Evolutionary conservation across 2,113 vertebrate genomes (phyloP), one percentile per base, ranked within the genome.

Genomic region (Balaenoptera acutorostrata): DNA sequence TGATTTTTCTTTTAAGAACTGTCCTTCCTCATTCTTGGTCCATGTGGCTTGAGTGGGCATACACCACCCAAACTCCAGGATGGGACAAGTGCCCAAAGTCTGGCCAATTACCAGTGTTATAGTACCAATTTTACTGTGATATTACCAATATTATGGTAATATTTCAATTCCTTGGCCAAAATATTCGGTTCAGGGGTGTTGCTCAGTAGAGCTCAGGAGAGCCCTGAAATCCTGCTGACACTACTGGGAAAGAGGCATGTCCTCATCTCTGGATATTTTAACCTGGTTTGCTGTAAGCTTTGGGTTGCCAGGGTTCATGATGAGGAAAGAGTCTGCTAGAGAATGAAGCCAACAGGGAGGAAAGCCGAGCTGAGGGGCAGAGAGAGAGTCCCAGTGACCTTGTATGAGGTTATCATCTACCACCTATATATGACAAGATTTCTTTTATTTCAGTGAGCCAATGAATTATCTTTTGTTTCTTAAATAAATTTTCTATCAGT

Each of bases 381-480:
- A 92, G 11, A 92, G 11, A 31, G 6, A 3, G 23, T 31, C 5
- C n/a, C 52, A 9, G 6, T 4, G 68, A 25, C 12, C 3, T 0
- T 1, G 3, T 21, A 14, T 18, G 6, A 55, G 44, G 29, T 18
- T 4, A 33, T 2, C 0, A 3, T 14, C 77, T 44, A 31, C 39
- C 15, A 61, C 25, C 25, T 88, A 18, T 5, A 9, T 39, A 23
- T 39, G 44, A 46, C 39, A 2, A 74, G 5, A 36, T 7, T 3
- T 44, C 10, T 61, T 82, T 59, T 63, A 81, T 57, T n/a, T 33
- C 36, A 33, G 1, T n/a, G 29, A 74, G 18, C 31, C 8, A 27
- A 25, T 81, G n/a, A 9, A 69, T 63, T 69, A n/a, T 36, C 31
- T 61, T 63, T 63, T 83, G 18, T 31, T 61, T 82, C 39, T 94